A percentile compares a stretch with the other conserved stretches of the same genome.
Conservation (phyloP, 2,113 vertebrate species). For the Lanius collurio region DNA sequence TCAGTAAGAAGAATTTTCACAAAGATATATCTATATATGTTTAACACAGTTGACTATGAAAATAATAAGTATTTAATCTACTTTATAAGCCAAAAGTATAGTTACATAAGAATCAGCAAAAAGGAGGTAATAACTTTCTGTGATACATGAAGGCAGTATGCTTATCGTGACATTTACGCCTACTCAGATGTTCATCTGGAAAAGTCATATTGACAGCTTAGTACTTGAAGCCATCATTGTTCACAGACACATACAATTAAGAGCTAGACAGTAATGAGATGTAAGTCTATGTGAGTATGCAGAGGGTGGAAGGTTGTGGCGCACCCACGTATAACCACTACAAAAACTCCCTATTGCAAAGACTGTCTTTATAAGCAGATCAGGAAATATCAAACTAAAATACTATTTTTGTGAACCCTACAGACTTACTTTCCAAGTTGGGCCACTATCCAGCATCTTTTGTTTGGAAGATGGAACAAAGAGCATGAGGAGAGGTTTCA, state of each 20-base stretch:
- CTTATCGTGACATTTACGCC: slow-evolving; percentile 66
- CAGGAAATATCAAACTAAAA: background rate
- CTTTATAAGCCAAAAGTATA: slow-evolving; percentile 12
- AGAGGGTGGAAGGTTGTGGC: slow-evolving; percentile 35
- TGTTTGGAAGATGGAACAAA: rapidly evolving
- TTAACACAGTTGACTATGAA: background rate
- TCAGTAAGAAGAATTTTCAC: background rate
- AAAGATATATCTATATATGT: background rate
- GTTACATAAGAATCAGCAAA: slow-evolving; percentile 55
- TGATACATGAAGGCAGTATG: slow-evolving; percentile 54
- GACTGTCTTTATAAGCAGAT: background rate
- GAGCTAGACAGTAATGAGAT: slow-evolving; percentile 57
- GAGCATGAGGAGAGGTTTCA: background rate
- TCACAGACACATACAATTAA: slow-evolving; percentile 64
- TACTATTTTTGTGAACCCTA: background rate
- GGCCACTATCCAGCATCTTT: background rate
- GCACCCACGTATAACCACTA: background rate
- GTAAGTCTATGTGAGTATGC: background rate
- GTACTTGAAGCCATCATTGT: slow-evolving; percentile 49
- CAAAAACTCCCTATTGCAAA: background rate
- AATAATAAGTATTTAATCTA: background rate
- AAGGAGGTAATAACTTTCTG: slow-evolving; percentile 25
- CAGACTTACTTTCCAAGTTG: background rate
- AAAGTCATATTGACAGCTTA: slow-evolving; percentile 63
- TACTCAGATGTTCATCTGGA: slow-evolving; percentile 58